Conservation (phyloP, 1,140 invertebrate species). For the Orchestia grillus region DNA sequence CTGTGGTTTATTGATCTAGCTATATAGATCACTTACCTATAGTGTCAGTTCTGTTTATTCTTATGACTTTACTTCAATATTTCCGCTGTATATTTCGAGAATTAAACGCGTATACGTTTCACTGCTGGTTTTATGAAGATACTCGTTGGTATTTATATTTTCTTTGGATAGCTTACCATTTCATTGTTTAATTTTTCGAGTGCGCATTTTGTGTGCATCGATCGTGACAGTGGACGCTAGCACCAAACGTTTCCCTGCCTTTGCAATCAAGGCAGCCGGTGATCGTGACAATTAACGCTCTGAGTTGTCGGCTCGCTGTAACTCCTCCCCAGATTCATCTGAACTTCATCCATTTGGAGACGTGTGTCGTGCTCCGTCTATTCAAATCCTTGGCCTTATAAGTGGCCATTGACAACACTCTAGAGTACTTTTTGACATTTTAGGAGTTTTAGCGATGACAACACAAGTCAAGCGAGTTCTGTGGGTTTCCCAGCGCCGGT, state of each 20-base stretch:
- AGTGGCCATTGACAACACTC: background rate
- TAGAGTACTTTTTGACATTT: background rate
- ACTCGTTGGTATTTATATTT: background rate
- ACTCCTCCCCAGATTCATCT: background rate
- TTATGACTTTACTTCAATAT: background rate
- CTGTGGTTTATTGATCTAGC: no score
- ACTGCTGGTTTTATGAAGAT: background rate
- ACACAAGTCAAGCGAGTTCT: background rate
- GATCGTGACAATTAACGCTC: background rate
- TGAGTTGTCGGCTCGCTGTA: background rate
- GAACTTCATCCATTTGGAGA: background rate
- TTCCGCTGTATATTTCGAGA: background rate
- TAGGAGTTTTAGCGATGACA: background rate
- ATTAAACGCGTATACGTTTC: background rate
- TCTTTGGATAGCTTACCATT: background rate
- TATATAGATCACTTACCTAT: no score
- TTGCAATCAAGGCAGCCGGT: background rate
- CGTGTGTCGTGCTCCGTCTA: background rate
- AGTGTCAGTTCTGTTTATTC: no score
- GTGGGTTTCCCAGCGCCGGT: background rate
- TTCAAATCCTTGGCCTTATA: conserved; percentile 1
- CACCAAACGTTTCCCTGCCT: background rate
- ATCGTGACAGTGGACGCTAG: background rate
- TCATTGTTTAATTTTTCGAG: background rate
- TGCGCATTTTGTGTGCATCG: background rate